Base-by-base conservation (phyloP, 2,888 invertebrate species). In the Parelbella ahira region DNA sequence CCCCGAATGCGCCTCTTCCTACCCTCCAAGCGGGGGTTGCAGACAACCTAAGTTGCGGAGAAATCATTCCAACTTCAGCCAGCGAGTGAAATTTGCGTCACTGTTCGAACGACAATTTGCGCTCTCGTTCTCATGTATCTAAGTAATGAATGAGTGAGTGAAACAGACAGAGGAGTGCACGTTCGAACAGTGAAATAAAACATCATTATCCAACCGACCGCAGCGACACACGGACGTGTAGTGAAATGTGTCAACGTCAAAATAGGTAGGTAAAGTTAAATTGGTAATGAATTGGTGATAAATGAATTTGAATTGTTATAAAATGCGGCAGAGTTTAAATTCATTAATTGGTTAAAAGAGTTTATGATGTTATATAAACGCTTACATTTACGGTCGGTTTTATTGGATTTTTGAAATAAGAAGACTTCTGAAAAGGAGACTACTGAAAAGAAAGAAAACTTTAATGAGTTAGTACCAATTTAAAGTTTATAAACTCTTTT, bases 21-120 rank as follows among this genome's bases (percentile, higher is more conserved):
- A 51, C 54, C 3, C 49, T 73, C 1, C 63, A 67, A 28, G 21
- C 41, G 1, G 34, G 21, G 8, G 11, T 3, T 5, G 27, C 15
- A 10, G 41, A 42, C n/a, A 64, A 60, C 28, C 47, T 75, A n/a
- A 70, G 67, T 48, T 75, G 78, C 34, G 86, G 86, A 0, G 86
- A 86, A 48, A 58, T 72, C 24, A 60, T 78, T 5, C 69, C 78
- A 1, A 53, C 63, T 1, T 15, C 54, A 5, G 38, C 54, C 8
- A 41, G 67, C 7, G 80, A 86, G 53, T 83, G 84, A 84, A 57
- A 46, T 9, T 49, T 21, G 24, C 55, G 54, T 60, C 77, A 68
- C 73, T 73, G 70, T 63, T 65, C 71, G 61, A 66, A 55, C 57
- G 63, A 66, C 45, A 53, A 56, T 42, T 52, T 71, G 48, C 62